Conservation (phyloP, 2,797 vertebrate species). For the Morelia viridis region DNA sequence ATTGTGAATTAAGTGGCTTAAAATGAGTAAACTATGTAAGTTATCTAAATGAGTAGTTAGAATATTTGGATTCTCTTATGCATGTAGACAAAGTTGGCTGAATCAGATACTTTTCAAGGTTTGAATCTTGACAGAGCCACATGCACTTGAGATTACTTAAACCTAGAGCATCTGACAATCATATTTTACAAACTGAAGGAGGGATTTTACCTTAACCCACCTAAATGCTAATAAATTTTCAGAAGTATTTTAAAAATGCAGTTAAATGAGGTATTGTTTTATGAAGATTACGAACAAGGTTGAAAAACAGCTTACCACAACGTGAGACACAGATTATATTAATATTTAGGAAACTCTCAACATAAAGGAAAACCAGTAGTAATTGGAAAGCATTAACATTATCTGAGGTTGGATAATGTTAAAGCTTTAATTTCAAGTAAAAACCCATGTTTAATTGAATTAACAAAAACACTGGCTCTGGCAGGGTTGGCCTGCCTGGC, state of each 20-base stretch:
- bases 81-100: neutral
- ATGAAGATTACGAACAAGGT: neutral
- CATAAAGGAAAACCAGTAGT: neutral
- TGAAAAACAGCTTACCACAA: neutral
- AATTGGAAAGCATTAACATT: neutral
- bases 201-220: neutral
- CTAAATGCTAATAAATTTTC: neutral
- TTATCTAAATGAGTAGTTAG: neutral
- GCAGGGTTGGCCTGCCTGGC: neutral
- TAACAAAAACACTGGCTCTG: neutral
- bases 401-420: no score
- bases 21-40: neutral
- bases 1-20: neutral
- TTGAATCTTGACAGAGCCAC: neutral
- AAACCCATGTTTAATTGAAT: neutral
- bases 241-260: neutral
- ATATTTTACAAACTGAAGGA: neutral
- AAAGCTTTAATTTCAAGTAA: neutral
- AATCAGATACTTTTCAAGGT: neutral
- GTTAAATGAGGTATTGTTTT: neutral
- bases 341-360: neutral
- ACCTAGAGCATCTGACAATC: neutral
- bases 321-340: neutral
- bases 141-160: neutral
- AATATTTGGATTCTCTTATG: neutral